Conservation (phyloP, 2,888 invertebrate species). For the Cephus pygmeus region DNA sequence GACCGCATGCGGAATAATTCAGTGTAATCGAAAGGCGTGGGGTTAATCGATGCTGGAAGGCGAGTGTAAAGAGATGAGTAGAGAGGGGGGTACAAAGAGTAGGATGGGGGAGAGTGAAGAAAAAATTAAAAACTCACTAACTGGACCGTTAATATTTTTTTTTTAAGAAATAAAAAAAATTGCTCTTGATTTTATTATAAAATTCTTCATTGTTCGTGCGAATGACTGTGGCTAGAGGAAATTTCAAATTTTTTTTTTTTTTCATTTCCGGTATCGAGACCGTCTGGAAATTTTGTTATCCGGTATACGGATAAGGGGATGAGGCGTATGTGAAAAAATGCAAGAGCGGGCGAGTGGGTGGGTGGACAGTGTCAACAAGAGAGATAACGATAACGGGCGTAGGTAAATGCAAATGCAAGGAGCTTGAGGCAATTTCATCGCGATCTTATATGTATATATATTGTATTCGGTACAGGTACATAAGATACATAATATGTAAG, state of each 20-base stretch:
- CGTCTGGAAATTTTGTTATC: background rate
- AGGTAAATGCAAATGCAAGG: background rate
- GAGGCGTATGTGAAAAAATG: background rate
- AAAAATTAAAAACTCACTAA: no score
- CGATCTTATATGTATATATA: background rate
- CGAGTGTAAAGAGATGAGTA: background rate
- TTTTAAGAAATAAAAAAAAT: background rate
- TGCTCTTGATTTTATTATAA: background rate
- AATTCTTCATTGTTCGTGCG: background rate
- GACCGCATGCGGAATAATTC: background rate
- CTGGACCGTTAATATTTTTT: no score
- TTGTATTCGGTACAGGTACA: background rate
- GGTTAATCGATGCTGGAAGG: background rate
- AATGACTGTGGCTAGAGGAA: background rate
- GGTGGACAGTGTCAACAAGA: background rate
- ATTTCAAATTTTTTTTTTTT: background rate
- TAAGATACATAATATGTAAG: constrained; percentile 14
- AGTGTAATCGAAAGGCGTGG: background rate
- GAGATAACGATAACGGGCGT: background rate
- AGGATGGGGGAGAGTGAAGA: background rate
- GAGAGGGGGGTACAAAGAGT: background rate
- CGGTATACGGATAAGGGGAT: background rate
- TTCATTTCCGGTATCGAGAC: background rate
- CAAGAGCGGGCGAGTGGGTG: background rate
- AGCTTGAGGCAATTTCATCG: background rate